Evolutionary conservation across 2,888 invertebrate species (phyloP), one percentile per base, ranked within the genome.

Genomic region (Germaria angustata): DNA sequence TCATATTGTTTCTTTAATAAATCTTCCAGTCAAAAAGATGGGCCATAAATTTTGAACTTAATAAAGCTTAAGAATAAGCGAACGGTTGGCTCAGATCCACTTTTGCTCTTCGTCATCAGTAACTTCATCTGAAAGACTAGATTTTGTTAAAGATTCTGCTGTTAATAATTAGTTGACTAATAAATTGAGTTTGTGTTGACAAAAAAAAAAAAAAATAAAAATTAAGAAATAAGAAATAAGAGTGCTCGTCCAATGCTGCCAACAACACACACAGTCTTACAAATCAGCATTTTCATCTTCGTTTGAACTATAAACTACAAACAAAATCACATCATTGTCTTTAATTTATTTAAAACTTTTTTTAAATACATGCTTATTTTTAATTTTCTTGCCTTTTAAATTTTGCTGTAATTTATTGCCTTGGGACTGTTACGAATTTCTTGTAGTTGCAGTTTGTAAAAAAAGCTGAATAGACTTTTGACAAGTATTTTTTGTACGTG

Each of bases 11-110:
- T 71, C 53, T 65, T 61, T 80, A 82, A 82, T 82, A 82, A 82
- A 82, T 82, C 82, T 82, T 82, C 53, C 66, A 57, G 59, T 76
- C 69, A 76, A 82, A 82, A 82, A 75, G 80, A 82, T 82, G 82
- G 75, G 69, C 75, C 46, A 82, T 82, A 82, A 82, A 82, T 82
- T 82, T 71, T 34, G 41, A 76, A 66, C 66, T 82, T 80, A 82
- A 82, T 75, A 75, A 81, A 77, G 81, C 72, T 78, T 69, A 61
- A 69, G 7, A 34, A 34, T 46, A 36, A 71, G 24, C 55, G 44
- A 28, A 22, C 28, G 63, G 8, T 69, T 49, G 49, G 20, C 17
- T 44, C 20, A 78, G 9, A 32, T 72, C 17, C 9, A 51, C 49
- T 20, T 32, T 59, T 59, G n/a, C 41, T 72, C 75, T 22, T 41